Conservation (phyloP, 1,140 invertebrate genomes). For the Papilio helenus region DNA sequence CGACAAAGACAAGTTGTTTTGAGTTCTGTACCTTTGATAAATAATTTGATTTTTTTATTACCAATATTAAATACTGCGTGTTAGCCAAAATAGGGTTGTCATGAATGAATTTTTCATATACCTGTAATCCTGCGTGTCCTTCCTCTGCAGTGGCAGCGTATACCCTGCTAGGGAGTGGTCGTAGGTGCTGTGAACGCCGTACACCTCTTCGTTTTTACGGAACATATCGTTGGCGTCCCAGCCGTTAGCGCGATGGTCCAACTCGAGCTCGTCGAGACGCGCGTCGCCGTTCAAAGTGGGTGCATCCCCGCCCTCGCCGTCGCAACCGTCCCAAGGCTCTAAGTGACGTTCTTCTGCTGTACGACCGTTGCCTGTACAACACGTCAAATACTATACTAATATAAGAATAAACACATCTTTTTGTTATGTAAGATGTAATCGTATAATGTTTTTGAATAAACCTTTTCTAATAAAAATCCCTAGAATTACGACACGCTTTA, state of each 20-base stretch:
- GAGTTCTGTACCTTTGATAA: too few relatives aligned
- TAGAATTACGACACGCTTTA: too few relatives aligned
- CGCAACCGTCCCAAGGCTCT: slow-evolving; percentile 93
- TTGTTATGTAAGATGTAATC: too few relatives aligned
- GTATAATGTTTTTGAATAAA: too few relatives aligned
- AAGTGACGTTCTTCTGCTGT: slow-evolving; percentile 90
- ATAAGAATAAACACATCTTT: too few relatives aligned
- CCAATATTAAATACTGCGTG: not conserved
- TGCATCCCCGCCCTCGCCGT: slow-evolving; percentile 79
- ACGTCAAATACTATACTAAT: not conserved
- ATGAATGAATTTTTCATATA: slow-evolving; percentile 62
- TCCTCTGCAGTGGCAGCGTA: slow-evolving; percentile 92
- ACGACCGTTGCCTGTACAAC: slow-evolving; percentile 68
- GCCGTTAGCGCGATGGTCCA: slow-evolving; percentile 91
- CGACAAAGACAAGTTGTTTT: too few relatives aligned
- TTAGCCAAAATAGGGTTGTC: not conserved
- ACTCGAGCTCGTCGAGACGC: slow-evolving; percentile 84
- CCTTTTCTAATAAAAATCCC: too few relatives aligned
- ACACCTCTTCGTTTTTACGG: slow-evolving; percentile 94
- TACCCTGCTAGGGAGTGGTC: slow-evolving; percentile 93
- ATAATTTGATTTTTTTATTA: too few relatives aligned
- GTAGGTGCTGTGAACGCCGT: slow-evolving; percentile 94
- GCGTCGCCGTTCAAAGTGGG: slow-evolving; percentile 81
- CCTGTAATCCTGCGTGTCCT: slow-evolving; percentile 93
- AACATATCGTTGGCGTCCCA: slow-evolving; percentile 99